Conservation (phyloP, 30 jellyfish, hydroid and myxozoan species). For the Chrysaora quinquecirrha region DNA sequence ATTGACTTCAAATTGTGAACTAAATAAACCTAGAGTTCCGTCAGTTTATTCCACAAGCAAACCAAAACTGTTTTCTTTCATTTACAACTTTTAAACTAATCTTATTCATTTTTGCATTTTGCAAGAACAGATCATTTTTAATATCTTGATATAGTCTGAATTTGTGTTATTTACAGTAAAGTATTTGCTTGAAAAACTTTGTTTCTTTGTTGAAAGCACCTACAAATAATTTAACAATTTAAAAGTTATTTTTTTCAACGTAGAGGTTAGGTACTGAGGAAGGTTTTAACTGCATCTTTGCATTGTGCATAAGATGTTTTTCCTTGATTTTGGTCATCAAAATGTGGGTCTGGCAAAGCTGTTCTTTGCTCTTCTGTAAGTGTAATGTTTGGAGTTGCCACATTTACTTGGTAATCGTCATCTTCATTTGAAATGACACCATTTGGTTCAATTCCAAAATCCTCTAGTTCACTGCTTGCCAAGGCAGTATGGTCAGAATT, state of each 20-base stretch:
- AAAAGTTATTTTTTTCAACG: neutral
- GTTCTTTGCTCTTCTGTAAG: too few species aligned
- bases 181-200: neutral
- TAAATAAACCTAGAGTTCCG: neutral
- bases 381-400: conserved; percentile 4
- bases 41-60: neutral
- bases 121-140: neutral
- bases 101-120: neutral
- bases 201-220: neutral
- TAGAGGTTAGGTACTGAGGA: neutral
- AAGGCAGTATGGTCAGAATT: too few species aligned
- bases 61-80: neutral
- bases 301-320: too few species aligned
- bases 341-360: conserved; percentile 5
- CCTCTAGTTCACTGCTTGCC: too few species aligned
- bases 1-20: neutral
- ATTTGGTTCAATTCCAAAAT: neutral
- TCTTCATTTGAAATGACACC: neutral
- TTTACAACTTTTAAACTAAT: neutral
- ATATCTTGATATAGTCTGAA: neutral
- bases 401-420: conserved; percentile 1
- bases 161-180: neutral
- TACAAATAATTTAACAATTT: neutral
- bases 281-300: neutral
- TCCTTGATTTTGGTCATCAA: neutral